Percentiles rank a stretch among this genome's conserved stretches.
phyloP scores from a whole-genome alignment of 2,797 vertebrate genomes.

The Lutjanus argentimaculatus region DNA sequence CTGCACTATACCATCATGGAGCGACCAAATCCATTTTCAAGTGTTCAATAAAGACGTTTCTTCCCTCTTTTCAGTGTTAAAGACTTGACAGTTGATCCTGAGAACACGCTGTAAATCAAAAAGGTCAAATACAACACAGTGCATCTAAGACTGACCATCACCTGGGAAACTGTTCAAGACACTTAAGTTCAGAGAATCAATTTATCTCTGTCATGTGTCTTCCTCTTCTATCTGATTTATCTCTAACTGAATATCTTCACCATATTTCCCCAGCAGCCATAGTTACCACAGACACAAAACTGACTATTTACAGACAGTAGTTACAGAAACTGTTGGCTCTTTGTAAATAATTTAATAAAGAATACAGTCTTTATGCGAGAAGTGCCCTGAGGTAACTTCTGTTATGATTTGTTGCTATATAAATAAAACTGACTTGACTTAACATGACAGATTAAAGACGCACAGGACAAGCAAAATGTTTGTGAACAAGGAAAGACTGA shows the following conservation, averaged over 20 bases:
- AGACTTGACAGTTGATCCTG: not conserved
- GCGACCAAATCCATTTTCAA: not conserved
- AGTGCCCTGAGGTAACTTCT: no score
- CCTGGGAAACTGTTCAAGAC: not conserved
- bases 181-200: not conserved
- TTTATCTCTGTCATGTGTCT: not conserved
- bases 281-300: constrained; percentile 7
- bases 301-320: constrained; percentile 14
- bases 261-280: constrained; percentile 8
- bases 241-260: not conserved
- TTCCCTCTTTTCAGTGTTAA: not conserved
- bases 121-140: not conserved
- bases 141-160: not conserved
- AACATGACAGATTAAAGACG: constrained; percentile 28
- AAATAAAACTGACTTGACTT: not conserved
- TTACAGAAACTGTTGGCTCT: no score
- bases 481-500: constrained; percentile 5
- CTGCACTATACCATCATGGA: not conserved
- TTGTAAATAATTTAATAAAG: no score
- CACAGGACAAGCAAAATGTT: constrained; percentile 10
- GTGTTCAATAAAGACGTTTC: not conserved
- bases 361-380: no score
- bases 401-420: no score
- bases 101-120: not conserved
- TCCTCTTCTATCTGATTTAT: constrained; percentile 21